Base-by-base conservation (phyloP, 2,113 vertebrate genomes). In the Nesogale talazaci region DNA sequence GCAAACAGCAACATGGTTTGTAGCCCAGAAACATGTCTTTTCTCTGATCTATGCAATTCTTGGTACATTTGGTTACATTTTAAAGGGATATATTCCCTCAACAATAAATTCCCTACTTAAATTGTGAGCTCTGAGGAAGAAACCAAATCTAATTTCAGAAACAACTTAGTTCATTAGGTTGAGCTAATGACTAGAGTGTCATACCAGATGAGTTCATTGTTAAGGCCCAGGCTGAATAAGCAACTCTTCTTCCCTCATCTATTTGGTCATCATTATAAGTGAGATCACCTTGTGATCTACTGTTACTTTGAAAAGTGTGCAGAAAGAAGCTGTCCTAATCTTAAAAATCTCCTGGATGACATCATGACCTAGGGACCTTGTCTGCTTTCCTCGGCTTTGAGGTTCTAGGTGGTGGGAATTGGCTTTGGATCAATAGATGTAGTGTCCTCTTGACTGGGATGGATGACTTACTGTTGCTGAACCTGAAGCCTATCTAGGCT, bases 11-110 rank as follows among this genome's bases (percentile, higher is more conserved):
- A 79, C 16, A 67, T 76, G 6, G 17, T 67, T 86, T 20, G 40
- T 59, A 22, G n/a, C 82, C 56, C n/a, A 56, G 42, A 90, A 88
- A 81, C 12, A 38, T 84, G 27, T 57, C 31, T 94, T 94, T 5
- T 79, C 6, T 86, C 56, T 92, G 22, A 69, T 90, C 29, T 79
- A 2, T 89, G 9, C 4, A 63, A 38, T 69, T 42, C 57, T 95
- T 70, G 63, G 34, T 27, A 31, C 46, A 86, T 83, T 88, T 92
- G 63, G n/a, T 38, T 95, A 40, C 78, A 82, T 90, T 95, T 95
- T 74, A 74, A 72, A 88, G 81, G 40, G 22, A 59, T 6, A 63
- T 56, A 31, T 76, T 92, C 29, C 9, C n/a, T 92, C 52, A 83
- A 25, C 25, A 61, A 61, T 19, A 14, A 19, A 29, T 2, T 31